Evolutionary conservation across 2,113 vertebrate genomes (phyloP), one percentile per base, ranked within the genome.

Genomic region (Bungarus multicinctus): DNA sequence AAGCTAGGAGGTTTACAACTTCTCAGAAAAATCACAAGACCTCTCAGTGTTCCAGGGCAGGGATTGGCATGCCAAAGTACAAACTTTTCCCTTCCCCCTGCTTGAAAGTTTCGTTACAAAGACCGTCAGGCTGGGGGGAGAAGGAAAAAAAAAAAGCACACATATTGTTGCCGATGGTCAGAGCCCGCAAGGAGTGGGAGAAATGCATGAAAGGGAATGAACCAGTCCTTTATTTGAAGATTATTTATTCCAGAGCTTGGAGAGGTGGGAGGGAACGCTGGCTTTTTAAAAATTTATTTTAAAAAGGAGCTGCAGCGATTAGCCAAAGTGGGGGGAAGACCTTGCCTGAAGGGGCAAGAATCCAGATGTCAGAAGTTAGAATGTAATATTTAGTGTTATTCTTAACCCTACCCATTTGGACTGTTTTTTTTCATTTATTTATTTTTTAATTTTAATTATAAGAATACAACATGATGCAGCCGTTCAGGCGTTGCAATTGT

Each of bases 181-280:
- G 60, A 27, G 90, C 12, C 88, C 89, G 91, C 94, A 94, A 95
- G 74, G 93, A 96, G 96, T 53, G 89, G 95, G 58, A 96, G 53
- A 0, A 50, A 89, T 18, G 60, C 1, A 0, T 47, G 91, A 57
- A 90, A 30, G 85, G 55, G 87, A 95, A 96, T 97, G 27, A 97
- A 97, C 88, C 14, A 57, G 50, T 1, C 93, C 95, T 97, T 97
- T 96, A 96, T 90, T 30, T 30, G 0, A 54, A 74, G 58, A 81
- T 34, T 5, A 14, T 39, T 90, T 39, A 30, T 10, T 93, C 45
- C 14, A 23, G 54, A 39, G 43, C 7, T 12, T 20, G 34, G 69
- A 39, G 69, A 81, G 6, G n/a, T 81, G 69, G 25, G 69, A 5
- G 12, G 43, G 43, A 57, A 39, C 1, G 4, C 53, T 8, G 88